Base-by-base conservation (phyloP, 53 echinoderm and acorn worm species). In the Crossaster papposus region DNA sequence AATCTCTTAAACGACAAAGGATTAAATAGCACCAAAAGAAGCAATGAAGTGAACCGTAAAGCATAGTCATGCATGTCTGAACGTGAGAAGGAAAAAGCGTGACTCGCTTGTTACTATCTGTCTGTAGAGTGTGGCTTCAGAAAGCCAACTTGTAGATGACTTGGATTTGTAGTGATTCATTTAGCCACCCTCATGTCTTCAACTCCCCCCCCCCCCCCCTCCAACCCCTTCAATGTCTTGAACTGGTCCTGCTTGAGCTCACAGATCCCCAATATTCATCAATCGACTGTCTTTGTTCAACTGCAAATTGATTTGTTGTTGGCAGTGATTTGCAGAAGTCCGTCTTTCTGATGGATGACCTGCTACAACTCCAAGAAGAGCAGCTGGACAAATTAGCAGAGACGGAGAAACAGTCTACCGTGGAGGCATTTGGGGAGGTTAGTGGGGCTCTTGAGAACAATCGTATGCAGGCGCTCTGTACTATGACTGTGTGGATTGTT, bases 361-460 rank as follows among this genome's bases (percentile, higher is more conserved):
- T 91, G 53, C 34, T 91, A 34, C 30, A 68, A 1, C 80, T 87
- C 5, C 91, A 91, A 36, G 68, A 23, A 0, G 34, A 15, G 22
- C 86, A 91, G 36, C 86, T 91, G 11, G 1, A 34, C 7, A 11
- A 18, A 3, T 32, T 85, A 80, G 35, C 32, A 29, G 51, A 65
- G 9, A 22, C 70, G 11, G 88, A 86, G 2, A 44, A 51, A 36
- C 65, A 86, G 62, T 28, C 54, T 14, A 78, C 29, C 10, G 72
- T 65, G 1, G 8, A 78, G 28, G 14, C 32, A 32, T 91, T 91
- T 50, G 86, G 78, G 3, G 65, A 86, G 91, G 91, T 91, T 54
- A 91, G 26, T 77, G 5, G 44, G 44, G 23, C 7, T 17, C 54
- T 68, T 68, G 4, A 7, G 28, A 4, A 26, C 10, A 26, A n/a